phyloP scores from a whole-genome alignment of 2,888 invertebrate genomes.

The Thymelicus acteon region DNA sequence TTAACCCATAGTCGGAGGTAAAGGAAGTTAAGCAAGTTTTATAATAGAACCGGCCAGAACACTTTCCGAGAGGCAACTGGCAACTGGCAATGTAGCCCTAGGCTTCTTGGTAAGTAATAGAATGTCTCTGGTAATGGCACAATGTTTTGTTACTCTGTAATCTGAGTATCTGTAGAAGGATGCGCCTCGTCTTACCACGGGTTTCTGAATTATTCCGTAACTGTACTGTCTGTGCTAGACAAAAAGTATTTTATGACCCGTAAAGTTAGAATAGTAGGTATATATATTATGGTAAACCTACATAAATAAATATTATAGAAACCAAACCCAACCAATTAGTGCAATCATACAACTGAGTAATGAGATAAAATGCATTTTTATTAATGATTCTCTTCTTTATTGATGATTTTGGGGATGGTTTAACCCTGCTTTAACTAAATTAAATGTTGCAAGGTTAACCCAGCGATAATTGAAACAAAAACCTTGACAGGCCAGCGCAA shows the following conservation, averaged over 20 bases:
- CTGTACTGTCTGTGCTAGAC: neutral
- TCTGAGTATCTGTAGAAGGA: constrained; percentile 40
- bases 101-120: constrained; percentile 47
- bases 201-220: constrained; percentile 37
- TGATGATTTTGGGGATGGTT: too few relatives aligned
- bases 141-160: constrained; percentile 43
- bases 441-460: constrained; percentile 38
- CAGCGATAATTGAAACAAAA: constrained; percentile 47
- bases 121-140: constrained; percentile 44
- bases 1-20: constrained; percentile 1
- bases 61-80: constrained; percentile 28
- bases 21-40: constrained; percentile 26
- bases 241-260: too few relatives aligned
- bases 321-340: too few relatives aligned
- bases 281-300: too few relatives aligned
- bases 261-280: too few relatives aligned
- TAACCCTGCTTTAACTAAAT: neutral
- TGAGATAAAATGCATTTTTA: too few relatives aligned
- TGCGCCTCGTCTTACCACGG: constrained; percentile 41
- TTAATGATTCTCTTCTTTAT: too few relatives aligned
- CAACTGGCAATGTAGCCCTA: constrained; percentile 47
- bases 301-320: too few relatives aligned
- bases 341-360: too few relatives aligned
- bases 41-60: constrained; percentile 30
- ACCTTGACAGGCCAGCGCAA: constrained; percentile 48